Conservation (phyloP, 2,113 vertebrate genomes). For the Sebastes fasciatus region DNA sequence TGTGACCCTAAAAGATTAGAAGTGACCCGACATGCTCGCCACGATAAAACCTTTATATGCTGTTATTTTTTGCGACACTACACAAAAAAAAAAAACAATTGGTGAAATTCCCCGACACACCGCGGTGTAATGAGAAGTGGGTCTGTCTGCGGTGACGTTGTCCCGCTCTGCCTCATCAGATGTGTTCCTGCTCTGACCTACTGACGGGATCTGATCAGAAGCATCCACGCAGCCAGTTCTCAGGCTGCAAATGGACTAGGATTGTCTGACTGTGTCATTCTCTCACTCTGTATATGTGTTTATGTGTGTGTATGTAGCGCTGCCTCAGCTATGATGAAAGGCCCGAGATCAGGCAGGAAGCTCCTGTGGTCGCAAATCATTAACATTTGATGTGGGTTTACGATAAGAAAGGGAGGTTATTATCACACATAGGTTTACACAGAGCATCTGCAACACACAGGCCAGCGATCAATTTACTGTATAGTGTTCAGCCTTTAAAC, state of each 20-base stretch:
- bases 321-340: conserved; percentile 41
- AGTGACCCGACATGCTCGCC: conserved; percentile 64
- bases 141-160: neutral
- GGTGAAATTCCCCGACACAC: conserved; percentile 17
- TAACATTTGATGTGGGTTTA: conserved; percentile 54
- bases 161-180: conserved; percentile 27
- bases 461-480: conserved; percentile 18
- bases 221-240: conserved; percentile 19
- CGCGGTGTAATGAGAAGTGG: conserved; percentile 20
- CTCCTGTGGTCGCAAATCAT: conserved; percentile 37
- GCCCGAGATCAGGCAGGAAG: conserved; percentile 28
- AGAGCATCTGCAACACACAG: conserved; percentile 40
- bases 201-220: conserved; percentile 39
- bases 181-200: conserved; percentile 13
- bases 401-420: conserved; percentile 24
- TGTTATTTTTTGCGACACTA: conserved; percentile 37
- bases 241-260: conserved; percentile 23
- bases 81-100: conserved; percentile 21
- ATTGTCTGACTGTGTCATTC: conserved; percentile 29
- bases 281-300: conserved; percentile 2
- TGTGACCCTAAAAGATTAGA: conserved; percentile 73
- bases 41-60: conserved; percentile 67
- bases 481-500: neutral
- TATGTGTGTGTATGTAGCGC: neutral
- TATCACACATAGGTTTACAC: conserved; percentile 24